phyloP scores from a whole-genome alignment of 2,797 vertebrate genomes.

The Cryptoblepharus egeriae region DNA sequence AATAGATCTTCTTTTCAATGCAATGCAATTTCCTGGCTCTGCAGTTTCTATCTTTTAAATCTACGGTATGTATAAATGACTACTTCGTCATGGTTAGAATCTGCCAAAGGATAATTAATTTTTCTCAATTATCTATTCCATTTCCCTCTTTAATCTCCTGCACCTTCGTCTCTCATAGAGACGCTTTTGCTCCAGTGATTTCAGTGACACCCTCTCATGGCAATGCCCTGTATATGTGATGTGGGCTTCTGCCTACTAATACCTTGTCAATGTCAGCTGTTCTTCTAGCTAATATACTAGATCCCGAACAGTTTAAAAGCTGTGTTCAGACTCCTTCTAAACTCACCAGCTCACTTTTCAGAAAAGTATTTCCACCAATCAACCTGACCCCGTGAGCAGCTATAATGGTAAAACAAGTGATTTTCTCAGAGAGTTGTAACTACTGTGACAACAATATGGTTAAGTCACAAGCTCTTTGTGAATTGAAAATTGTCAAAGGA shows the following conservation, averaged over 20 bases:
- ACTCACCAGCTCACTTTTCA: background rate
- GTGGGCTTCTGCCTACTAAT: background rate
- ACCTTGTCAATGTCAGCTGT: constrained; percentile 2
- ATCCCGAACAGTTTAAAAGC: constrained; percentile 5
- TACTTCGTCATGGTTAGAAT: background rate
- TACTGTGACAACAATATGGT: background rate
- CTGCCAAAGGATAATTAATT: background rate
- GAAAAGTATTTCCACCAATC: background rate
- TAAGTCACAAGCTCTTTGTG: background rate
- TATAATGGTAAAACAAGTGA: background rate
- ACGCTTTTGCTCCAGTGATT: background rate
- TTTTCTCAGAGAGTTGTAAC: background rate
- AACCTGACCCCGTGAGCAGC: background rate
- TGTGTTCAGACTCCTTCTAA: background rate
- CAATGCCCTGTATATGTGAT: constrained; percentile 11
- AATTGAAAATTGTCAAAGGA: no score
- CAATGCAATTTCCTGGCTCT: background rate
- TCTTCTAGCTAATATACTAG: background rate
- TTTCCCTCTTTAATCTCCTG: constrained; percentile 40
- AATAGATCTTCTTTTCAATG: background rate
- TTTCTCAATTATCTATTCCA: constrained; percentile 25
- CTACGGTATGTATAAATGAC: background rate
- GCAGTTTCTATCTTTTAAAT: constrained; percentile 9
- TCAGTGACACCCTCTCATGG: background rate
- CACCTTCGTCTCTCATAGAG: background rate